Conservation (phyloP, 2,113 vertebrate species). For the Petromus typicus region DNA sequence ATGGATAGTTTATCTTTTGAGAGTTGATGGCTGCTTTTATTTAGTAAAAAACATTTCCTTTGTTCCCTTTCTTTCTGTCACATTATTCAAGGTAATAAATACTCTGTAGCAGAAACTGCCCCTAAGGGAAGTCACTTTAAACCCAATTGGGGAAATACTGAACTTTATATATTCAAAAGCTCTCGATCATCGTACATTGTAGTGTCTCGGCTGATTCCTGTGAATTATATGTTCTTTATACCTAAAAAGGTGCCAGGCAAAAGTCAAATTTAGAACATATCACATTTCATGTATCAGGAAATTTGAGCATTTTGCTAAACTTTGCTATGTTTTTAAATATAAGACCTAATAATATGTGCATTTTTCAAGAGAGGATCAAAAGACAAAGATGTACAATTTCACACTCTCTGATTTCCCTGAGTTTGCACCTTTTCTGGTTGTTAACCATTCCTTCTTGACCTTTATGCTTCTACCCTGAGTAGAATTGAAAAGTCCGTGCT, state of each 20-base stretch:
- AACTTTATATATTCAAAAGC: slow-evolving; percentile 77
- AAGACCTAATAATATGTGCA: slow-evolving; percentile 43
- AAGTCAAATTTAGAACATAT: slow-evolving; percentile 16
- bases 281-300: slow-evolving; percentile 40
- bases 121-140: slow-evolving; percentile 68
- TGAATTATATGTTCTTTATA: slow-evolving; percentile 66
- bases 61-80: slow-evolving; percentile 72
- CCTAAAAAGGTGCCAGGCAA: slow-evolving; percentile 22
- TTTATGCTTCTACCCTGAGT: slow-evolving; percentile 65
- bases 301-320: slow-evolving; percentile 57
- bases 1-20: slow-evolving; percentile 63
- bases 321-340: slow-evolving; percentile 57
- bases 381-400: slow-evolving; percentile 64
- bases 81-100: slow-evolving; percentile 78
- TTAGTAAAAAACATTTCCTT: slow-evolving; percentile 74
- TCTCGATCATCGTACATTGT: slow-evolving; percentile 61
- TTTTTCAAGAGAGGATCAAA: slow-evolving; percentile 33
- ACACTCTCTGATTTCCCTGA: slow-evolving; percentile 39
- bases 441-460: slow-evolving; percentile 60
- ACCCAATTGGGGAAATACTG: slow-evolving; percentile 71
- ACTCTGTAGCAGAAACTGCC: slow-evolving; percentile 62
- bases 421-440: slow-evolving; percentile 55
- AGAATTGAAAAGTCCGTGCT: slow-evolving; percentile 37
- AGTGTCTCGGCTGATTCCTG: slow-evolving; percentile 34
- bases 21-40: slow-evolving; percentile 70